phyloP scores from a whole-genome alignment of 2,113 vertebrate genomes.

The Amia ocellicauda region DNA sequence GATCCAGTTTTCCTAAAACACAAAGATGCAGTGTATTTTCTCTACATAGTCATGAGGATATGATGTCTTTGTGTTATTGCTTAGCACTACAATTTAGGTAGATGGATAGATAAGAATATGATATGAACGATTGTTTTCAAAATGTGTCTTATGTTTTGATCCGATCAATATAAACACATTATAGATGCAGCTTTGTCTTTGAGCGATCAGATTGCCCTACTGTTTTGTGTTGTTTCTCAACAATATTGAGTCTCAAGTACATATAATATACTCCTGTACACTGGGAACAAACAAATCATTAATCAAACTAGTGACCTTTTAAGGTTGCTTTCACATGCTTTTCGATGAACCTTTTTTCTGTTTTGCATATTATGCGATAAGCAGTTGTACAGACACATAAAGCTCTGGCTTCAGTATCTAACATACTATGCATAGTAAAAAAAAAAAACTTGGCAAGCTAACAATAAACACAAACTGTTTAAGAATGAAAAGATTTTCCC shows the following conservation, averaged over 20 bases:
- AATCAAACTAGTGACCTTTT: constrained; percentile 4
- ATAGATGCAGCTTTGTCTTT: constrained; percentile 5
- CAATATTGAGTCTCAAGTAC: not conserved
- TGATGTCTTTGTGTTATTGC: not conserved
- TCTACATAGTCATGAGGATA: not conserved
- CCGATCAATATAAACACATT: constrained; percentile 6
- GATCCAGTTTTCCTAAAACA: constrained; percentile 4
- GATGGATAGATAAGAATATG: too few relatives aligned
- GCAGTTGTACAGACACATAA: not conserved
- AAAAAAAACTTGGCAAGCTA: too few relatives aligned
- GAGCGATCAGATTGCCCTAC: not conserved
- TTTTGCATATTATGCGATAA: constrained; percentile 7
- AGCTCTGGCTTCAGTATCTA: too few relatives aligned
- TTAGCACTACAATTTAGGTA: not conserved
- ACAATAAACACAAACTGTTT: too few relatives aligned
- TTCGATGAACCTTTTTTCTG: constrained; percentile 1
- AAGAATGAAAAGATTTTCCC: too few relatives aligned
- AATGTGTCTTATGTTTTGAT: not conserved
- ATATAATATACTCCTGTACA: not conserved
- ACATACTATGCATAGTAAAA: too few relatives aligned
- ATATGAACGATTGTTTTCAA: constrained; percentile 4
- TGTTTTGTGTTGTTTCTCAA: not conserved
- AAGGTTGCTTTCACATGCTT: not conserved
- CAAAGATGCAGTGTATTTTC: not conserved
- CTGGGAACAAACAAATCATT: not conserved